Evolutionary conservation across 2,797 vertebrate genomes (phyloP), one percentile per base, ranked within the genome.

Genomic region (Chanos chanos): DNA sequence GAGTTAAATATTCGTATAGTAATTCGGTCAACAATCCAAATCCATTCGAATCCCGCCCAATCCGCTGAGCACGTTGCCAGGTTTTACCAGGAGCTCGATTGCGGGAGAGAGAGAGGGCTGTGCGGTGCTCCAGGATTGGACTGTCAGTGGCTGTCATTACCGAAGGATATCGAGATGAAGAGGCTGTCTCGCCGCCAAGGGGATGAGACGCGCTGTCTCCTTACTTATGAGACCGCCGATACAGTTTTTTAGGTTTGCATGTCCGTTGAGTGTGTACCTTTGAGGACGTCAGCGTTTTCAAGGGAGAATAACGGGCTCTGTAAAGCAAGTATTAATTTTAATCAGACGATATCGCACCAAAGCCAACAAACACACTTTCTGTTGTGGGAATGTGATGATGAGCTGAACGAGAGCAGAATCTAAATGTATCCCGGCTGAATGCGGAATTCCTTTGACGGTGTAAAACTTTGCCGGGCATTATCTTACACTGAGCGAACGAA

Each of bases 371-470:
- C 62, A 24, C 62, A 45, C 39, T 52, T 24, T 60, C 16, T 48
- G 33, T 47, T 40, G 47, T 59, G 27, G 61, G 43, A 50, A 55
- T 65, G 57, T 50, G 64, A 65, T 70, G 68, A 70, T 68, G 70
- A 65, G 55, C 51, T 36, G 52, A 70, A 65, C 62, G 68, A 70
- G 68, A 56, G 63, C 57, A 68, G 68, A 70, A 70, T 70, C 55
- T 65, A 59, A 70, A 70, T 65, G 57, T 30, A 40, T 60, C 55
- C 58, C 33, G 15, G 37, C 31, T 61, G 67, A 67, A 54, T 67
- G 56, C 58, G 64, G 58, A 67, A 67, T 54, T 54, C 47, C 50
- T 16, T 16, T 49, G 49, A 33, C 31, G 33, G 49, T 34, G 49
- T 19, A 57, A 50, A 67, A 67, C 64, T 67, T 67, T 61, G 19